Percentiles rank a stretch among this genome's conserved stretches.
Conservation (phyloP, 2,888 invertebrate genomes). For the Idaea straminata region DNA sequence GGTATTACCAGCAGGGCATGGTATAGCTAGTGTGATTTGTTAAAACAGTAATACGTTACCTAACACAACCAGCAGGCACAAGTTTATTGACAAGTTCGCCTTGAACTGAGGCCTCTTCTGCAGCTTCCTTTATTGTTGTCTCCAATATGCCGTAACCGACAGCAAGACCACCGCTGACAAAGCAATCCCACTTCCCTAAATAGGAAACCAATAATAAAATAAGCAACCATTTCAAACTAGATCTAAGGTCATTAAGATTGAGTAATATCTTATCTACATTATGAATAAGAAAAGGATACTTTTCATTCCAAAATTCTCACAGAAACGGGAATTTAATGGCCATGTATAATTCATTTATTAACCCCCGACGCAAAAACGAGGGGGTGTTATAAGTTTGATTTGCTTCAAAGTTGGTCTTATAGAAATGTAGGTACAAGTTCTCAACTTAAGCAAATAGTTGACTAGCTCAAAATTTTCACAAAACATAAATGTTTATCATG, state of each 20-base stretch:
- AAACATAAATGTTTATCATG: too few relatives aligned
- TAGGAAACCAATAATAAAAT: too few relatives aligned
- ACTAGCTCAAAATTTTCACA: too few relatives aligned
- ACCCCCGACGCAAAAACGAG: too few relatives aligned
- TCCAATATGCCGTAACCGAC: conserved; percentile 93
- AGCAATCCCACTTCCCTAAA: conserved; percentile 93
- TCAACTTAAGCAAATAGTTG: too few relatives aligned
- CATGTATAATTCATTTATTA: not conserved
- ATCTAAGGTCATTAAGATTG: too few relatives aligned
- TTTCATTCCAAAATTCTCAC: too few relatives aligned
- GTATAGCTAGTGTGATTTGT: not conserved
- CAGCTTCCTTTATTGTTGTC: conserved; percentile 95
- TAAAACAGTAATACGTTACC: conserved; percentile 66
- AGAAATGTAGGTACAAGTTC: not conserved
- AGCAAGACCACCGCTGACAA: conserved; percentile 96
- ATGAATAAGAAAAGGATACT: too few relatives aligned
- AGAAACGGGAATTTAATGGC: not conserved
- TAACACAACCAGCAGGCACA: conserved; percentile 89
- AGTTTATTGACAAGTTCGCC: conserved; percentile 87
- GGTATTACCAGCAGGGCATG: too few relatives aligned
- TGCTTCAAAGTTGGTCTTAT: not conserved
- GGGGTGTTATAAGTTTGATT: too few relatives aligned
- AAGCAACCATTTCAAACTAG: too few relatives aligned
- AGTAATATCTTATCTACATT: too few relatives aligned
- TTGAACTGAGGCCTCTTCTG: conserved; percentile 95